Evolutionary conservation across 2,888 invertebrate species (phyloP).

Genomic region (Xanthorhoe designata): DNA sequence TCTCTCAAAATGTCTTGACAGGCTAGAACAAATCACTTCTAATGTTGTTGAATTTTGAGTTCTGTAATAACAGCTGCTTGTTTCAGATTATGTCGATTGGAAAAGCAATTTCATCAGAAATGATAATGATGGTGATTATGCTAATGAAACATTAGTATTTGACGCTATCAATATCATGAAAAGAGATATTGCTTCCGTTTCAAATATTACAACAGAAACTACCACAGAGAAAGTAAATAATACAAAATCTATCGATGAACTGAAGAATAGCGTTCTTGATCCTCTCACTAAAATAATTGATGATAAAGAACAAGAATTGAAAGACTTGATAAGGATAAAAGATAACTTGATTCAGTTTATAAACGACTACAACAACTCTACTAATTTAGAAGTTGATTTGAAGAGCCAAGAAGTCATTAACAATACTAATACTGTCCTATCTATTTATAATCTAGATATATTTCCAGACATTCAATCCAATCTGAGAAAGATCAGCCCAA

Average conservation of each 20-base stretch:
- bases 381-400: conserved; percentile 34
- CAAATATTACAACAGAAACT: conserved; percentile 21
- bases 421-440: conserved; percentile 40
- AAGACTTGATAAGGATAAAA: conserved; percentile 56
- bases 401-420: conserved; percentile 32
- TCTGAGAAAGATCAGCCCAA: conserved; percentile 46
- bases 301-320: conserved; percentile 61
- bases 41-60: not conserved
- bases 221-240: conserved; percentile 28
- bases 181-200: conserved; percentile 51
- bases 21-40: too few species aligned
- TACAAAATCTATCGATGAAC: conserved; percentile 32
- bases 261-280: conserved; percentile 50
- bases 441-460: conserved; percentile 55
- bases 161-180: conserved; percentile 57
- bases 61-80: not conserved
- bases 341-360: conserved; percentile 54
- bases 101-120: conserved; percentile 33
- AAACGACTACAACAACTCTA: conserved; percentile 45
- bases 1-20: too few species aligned
- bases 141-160: conserved; percentile 39
- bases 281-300: conserved; percentile 60
- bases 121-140: conserved; percentile 28
- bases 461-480: conserved; percentile 46
- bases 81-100: conserved; percentile 20